Evolutionary conservation across 2,797 vertebrate species (phyloP), one percentile per base, ranked within the genome.

Genomic region (Zalophus californianus): DNA sequence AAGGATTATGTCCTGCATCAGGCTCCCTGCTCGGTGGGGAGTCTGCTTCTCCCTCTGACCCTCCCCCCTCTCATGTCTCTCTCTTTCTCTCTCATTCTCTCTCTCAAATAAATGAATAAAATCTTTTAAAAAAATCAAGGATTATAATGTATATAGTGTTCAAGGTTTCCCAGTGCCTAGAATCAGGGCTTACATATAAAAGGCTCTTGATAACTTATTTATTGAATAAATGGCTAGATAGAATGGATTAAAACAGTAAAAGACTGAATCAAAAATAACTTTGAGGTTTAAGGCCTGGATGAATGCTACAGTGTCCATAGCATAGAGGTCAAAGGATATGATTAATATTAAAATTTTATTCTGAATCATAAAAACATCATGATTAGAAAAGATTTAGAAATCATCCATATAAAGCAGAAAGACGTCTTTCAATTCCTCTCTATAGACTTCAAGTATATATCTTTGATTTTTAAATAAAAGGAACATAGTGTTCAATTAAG

Each of bases 201-300:
- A 44, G 0, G 3, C 7, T 73, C 23, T 72, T 32, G 1, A 64
- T 78, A 50, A 50, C 0, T 0, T 92, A 18, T 41, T n/a, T 79
- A 70, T 13, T 85, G 13, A 70, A 85, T 78, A 18, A 48, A 68
- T 78, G 13, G 7, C 2, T 62, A 73, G 25, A 50, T 73, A 56
- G 32, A 52, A 50, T 44, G 11, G 10, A 20, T 68, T 83, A 83
- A 91, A 93, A 88, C 79, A 72, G 58, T 77, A 84, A 80, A 95
- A 60, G n/a, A 52, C 10, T 75, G 21, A 88, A 58, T 91, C 68
- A 97, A 90, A 93, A 15, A 20, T 89, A 38, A 94, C 25, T 73
- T 79, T 35, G 50, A 38, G 1, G 15, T 70, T 82, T 79, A 64
- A 4, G 73, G n/a, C 3, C 52, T 85, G 14, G 6, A 72, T 60